Percentiles rank a stretch among this genome's conserved stretches.
Conservation (phyloP, 2,888 invertebrate species). For the Myathropa florea region DNA sequence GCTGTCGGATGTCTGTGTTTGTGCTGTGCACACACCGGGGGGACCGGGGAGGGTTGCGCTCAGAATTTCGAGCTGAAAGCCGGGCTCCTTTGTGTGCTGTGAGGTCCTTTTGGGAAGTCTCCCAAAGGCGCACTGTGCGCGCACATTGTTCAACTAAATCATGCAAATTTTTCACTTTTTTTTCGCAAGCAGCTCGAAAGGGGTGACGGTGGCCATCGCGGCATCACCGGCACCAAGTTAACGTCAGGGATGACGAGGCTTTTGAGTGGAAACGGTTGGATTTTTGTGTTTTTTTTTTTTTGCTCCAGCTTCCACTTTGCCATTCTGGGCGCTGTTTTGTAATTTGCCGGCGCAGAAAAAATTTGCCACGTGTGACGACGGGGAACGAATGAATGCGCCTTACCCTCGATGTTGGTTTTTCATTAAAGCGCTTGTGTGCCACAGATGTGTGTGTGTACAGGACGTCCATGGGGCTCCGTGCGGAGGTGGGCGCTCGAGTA, state of each 20-base stretch:
- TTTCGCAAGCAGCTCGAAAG: neutral
- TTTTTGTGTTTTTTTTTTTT: neutral
- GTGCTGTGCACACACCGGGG: neutral
- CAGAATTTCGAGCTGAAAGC: neutral
- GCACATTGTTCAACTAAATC: slow-evolving; percentile 47
- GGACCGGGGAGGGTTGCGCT: neutral
- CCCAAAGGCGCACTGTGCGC: slow-evolving; percentile 24
- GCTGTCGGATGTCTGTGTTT: slow-evolving; percentile 8
- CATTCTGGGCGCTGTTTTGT: neutral
- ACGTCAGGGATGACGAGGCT: slow-evolving; percentile 35
- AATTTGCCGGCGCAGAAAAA: neutral
- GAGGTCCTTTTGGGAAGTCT: slow-evolving; percentile 21
- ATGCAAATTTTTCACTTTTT: slow-evolving; percentile 41
- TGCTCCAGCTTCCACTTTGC: slow-evolving; percentile 11
- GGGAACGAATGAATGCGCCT: slow-evolving; percentile 12
- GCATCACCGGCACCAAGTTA: neutral
- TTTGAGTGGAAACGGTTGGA: neutral
- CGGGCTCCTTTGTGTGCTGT: slow-evolving; percentile 1
- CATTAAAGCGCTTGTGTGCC: slow-evolving; percentile 16
- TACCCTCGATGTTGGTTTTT: slow-evolving; percentile 44
- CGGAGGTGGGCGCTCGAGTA: neutral
- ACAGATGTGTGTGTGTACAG: slow-evolving; percentile 14
- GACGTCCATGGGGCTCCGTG: slow-evolving; percentile 44
- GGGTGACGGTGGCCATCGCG: slow-evolving; percentile 42
- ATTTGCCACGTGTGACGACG: slow-evolving; percentile 50